These are phyloP conservation scores for Channa maculata DNA, from an alignment of 2,113 vertebrate genomes.

Conservation along the genomic window DNA sequence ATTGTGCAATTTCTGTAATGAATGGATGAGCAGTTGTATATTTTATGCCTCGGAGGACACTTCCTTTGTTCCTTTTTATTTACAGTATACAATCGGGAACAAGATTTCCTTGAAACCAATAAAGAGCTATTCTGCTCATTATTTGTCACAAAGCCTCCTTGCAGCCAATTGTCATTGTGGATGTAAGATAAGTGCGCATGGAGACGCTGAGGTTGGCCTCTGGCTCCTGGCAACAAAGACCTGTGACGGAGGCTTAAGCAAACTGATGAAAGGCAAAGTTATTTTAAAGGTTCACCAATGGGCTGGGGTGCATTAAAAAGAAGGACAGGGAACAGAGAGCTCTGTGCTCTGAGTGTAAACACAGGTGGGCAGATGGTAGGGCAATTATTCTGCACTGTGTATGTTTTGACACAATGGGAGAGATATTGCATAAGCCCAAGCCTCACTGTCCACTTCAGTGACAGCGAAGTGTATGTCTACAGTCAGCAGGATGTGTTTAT, in stretches of 20 bases:
- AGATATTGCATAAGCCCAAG: constrained; percentile 38
- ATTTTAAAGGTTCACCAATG: constrained; percentile 1
- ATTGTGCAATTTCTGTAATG: background rate
- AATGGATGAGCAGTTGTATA: constrained; percentile 25
- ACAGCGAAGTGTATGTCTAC: constrained; percentile 24
- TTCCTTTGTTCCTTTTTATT: constrained; percentile 44
- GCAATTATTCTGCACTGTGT: constrained; percentile 27
- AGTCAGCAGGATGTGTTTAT: constrained; percentile 50
- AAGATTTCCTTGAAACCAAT: constrained; percentile 35
- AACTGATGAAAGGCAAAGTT: constrained; percentile 4
- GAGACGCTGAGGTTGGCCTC: constrained; percentile 39
- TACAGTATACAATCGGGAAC: constrained; percentile 1
- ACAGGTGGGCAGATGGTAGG: constrained; percentile 36
- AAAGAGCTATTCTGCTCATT: constrained; percentile 19
- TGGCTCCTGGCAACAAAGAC: constrained; percentile 43
- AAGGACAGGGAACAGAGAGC: background rate
- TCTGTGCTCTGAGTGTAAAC: constrained; percentile 47
- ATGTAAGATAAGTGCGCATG: constrained; percentile 24
- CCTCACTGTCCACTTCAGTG: constrained; percentile 31
- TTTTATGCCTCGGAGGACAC: constrained; percentile 26
- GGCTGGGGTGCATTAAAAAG: constrained; percentile 10
- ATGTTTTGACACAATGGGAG: constrained; percentile 57
- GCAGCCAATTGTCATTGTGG: constrained; percentile 15
- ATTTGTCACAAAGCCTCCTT: constrained; percentile 36
- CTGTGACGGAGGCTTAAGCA: constrained; percentile 11